These are phyloP conservation scores for Iselma pallidipennis DNA, from an alignment of 2,888 invertebrate species.

Conservation along the genomic window DNA sequence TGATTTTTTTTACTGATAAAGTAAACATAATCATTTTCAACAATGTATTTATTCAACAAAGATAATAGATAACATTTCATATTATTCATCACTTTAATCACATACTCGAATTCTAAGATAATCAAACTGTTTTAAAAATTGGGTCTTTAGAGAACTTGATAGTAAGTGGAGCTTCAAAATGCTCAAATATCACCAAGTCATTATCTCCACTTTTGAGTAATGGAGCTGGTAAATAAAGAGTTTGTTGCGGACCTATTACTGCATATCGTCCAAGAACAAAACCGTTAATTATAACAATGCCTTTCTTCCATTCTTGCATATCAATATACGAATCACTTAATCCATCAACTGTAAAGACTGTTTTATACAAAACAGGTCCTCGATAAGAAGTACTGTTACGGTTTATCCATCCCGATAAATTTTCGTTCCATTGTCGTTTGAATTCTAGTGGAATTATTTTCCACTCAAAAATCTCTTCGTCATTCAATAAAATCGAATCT, in stretches of 20 bases:
- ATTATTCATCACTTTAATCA: too few relatives aligned
- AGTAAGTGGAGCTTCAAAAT: conserved; percentile 38
- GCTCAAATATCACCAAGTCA: conserved; percentile 51
- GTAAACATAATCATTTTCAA: too few relatives aligned
- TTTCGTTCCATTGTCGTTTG: conserved; percentile 50
- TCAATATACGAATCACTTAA: conserved; percentile 78
- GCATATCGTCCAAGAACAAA: conserved; percentile 85
- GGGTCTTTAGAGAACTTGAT: conserved; percentile 40
- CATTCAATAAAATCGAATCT: conserved; percentile 56
- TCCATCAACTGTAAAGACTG: conserved; percentile 50
- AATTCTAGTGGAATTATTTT: conserved; percentile 58
- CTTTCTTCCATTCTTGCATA: conserved; percentile 81
- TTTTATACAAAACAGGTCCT: conserved; percentile 64
- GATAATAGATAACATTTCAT: too few relatives aligned
- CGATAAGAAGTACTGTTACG: conserved; percentile 44
- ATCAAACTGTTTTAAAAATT: conserved; percentile 41
- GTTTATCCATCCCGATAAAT: conserved; percentile 43
- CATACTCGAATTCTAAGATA: too few relatives aligned
- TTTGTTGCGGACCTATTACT: conserved; percentile 76
- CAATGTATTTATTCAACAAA: too few relatives aligned
- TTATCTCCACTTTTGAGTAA: conserved; percentile 62
- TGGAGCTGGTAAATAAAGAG: conserved; percentile 80
- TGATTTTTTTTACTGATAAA: too few relatives aligned
- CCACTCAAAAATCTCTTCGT: conserved; percentile 51
- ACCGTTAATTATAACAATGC: conserved; percentile 80